Conservation (phyloP, 2,797 vertebrate genomes). For the Phrynocephalus vlangalii region DNA sequence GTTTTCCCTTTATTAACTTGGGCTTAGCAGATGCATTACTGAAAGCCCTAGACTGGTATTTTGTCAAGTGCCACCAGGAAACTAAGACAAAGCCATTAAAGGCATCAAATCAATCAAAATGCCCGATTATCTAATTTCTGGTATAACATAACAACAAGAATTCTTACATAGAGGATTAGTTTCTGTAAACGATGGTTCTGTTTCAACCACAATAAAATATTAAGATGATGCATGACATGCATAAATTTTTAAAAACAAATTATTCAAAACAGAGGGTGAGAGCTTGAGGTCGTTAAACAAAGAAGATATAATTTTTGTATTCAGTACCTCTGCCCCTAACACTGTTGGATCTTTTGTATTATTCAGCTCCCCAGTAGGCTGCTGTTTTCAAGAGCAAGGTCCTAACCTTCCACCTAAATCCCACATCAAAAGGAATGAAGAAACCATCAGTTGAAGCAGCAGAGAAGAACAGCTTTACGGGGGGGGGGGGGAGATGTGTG, state of each 20-base stretch:
- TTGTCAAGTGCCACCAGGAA: constrained; percentile 17
- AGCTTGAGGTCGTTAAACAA: constrained; percentile 1
- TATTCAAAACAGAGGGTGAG: constrained; percentile 16
- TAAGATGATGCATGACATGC: constrained; percentile 18
- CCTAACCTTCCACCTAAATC: neutral
- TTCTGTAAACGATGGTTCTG: constrained; percentile 13
- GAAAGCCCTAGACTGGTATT: neutral
- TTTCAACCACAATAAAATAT: constrained; percentile 9
- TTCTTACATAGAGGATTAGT: neutral
- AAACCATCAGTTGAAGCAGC: neutral
- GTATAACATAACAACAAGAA: neutral
- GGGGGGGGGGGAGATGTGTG: too few species aligned
- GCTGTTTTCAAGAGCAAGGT: neutral
- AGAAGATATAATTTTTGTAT: neutral
- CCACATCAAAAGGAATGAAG: neutral
- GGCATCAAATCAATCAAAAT: constrained; percentile 10
- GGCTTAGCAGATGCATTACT: neutral
- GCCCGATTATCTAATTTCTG: constrained; percentile 20
- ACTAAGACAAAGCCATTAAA: constrained; percentile 16
- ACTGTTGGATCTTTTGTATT: too few species aligned
- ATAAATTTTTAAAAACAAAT: neutral
- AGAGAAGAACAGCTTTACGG: neutral
- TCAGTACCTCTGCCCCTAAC: neutral
- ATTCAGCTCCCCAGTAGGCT: neutral
- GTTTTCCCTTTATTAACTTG: constrained; percentile 1